A percentile compares a stretch with the other conserved stretches of the same genome.
Evolutionary conservation across 2,888 invertebrate genomes (phyloP).

Genomic region (Tachina fera): DNA sequence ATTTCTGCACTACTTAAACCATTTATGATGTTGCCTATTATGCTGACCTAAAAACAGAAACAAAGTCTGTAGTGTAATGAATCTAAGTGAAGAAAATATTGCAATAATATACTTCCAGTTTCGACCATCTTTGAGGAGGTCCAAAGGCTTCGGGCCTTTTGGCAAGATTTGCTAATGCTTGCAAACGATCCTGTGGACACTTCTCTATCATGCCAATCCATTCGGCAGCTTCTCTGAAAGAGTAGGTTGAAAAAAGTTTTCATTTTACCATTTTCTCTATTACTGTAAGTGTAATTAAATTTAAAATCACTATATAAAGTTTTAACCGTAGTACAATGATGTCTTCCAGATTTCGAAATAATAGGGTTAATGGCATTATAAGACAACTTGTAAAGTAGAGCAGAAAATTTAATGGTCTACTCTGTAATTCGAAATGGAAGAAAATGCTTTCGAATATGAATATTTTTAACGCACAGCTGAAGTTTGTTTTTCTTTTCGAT

Average conservation of each 20-base stretch:
- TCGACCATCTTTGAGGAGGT: conserved; percentile 82
- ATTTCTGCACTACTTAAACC: conserved; percentile 78
- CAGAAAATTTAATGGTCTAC: too few relatives aligned
- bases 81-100: background rate
- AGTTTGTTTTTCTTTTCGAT: too few relatives aligned
- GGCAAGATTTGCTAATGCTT: conserved; percentile 84
- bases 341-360: too few relatives aligned
- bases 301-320: too few relatives aligned
- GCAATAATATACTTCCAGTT: conserved; percentile 75
- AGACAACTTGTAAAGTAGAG: too few relatives aligned
- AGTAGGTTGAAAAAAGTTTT: background rate
- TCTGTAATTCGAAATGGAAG: too few relatives aligned
- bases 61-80: background rate
- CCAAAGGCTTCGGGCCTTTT: conserved; percentile 83
- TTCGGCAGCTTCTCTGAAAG: conserved; percentile 82
- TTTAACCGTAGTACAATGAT: too few relatives aligned
- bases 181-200: conserved; percentile 83
- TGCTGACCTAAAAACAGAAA: conserved; percentile 74
- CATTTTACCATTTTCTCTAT: background rate
- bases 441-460: too few relatives aligned
- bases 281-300: too few relatives aligned
- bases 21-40: conserved; percentile 83
- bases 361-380: too few relatives aligned
- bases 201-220: conserved; percentile 83
- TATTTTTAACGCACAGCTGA: too few relatives aligned